Percentiles rank a stretch among this genome's conserved stretches.
Evolutionary conservation across 2,797 vertebrate species (phyloP).

Genomic region (Propithecus perrieri): DNA sequence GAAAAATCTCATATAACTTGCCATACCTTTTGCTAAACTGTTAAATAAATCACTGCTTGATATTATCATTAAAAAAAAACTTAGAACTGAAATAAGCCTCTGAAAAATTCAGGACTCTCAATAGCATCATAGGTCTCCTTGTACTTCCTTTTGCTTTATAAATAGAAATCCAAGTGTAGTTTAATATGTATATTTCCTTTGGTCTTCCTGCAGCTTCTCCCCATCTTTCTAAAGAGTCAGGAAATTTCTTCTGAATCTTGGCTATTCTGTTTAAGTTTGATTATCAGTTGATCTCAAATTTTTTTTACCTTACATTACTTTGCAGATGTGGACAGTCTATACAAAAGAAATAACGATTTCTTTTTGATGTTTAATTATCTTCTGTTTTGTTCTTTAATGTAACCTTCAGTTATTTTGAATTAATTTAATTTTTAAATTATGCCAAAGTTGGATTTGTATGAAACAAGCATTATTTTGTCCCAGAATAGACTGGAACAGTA

Average conservation of each 20-base stretch:
- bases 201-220: constrained; percentile 6
- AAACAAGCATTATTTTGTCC: constrained; percentile 7
- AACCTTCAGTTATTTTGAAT: not conserved
- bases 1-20: not conserved
- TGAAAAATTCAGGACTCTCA: not conserved
- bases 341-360: not conserved
- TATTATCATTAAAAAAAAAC: not conserved
- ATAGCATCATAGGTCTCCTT: not conserved
- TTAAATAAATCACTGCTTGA: not conserved
- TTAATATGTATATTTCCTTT: not conserved
- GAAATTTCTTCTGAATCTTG: not conserved
- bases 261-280: not conserved
- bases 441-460: not conserved
- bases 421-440: constrained; percentile 25
- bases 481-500: not conserved
- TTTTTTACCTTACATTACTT: constrained; percentile 27
- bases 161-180: not conserved
- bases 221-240: not conserved
- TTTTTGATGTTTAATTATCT: not conserved
- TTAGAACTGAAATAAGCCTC: not conserved
- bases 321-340: not conserved
- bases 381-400: not conserved
- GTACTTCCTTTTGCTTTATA: not conserved
- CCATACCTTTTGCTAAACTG: not conserved
- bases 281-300: not conserved